phyloP scores from a whole-genome alignment of 2,888 invertebrate genomes.

The Marasmarcha lunaedactyla region DNA sequence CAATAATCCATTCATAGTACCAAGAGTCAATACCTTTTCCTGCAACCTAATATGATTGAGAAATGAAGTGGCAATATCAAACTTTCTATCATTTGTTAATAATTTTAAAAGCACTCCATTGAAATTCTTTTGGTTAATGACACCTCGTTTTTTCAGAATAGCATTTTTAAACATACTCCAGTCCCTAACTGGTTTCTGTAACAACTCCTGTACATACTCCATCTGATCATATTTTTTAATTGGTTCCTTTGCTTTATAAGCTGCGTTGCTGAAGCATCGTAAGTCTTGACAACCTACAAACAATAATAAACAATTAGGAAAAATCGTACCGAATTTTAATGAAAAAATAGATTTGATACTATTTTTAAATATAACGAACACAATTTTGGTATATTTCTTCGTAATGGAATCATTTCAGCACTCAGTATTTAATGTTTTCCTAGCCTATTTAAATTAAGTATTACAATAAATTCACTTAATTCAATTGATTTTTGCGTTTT shows the following conservation, averaged over 20 bases:
- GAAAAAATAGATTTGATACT: too few relatives aligned
- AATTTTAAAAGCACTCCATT: conserved; percentile 72
- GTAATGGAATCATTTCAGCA: too few relatives aligned
- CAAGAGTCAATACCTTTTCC: conserved; percentile 64
- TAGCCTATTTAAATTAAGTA: too few relatives aligned
- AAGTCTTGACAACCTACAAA: too few relatives aligned
- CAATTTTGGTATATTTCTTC: too few relatives aligned
- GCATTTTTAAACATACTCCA: conserved; percentile 52
- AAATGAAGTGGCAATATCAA: conserved; percentile 68
- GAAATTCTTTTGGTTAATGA: conserved; percentile 59
- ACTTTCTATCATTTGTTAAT: conserved; percentile 48
- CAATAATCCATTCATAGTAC: conserved; percentile 70
- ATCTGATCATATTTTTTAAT: conserved; percentile 25
- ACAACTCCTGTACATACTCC: conserved; percentile 31
- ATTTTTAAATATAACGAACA: too few relatives aligned
- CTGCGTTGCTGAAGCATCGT: background rate
- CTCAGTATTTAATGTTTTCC: too few relatives aligned
- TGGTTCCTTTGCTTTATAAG: background rate
- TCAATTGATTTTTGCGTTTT: too few relatives aligned
- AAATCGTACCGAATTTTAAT: too few relatives aligned
- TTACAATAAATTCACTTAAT: too few relatives aligned
- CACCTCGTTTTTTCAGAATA: conserved; percentile 39
- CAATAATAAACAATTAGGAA: too few relatives aligned
- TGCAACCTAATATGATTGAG: conserved; percentile 61
- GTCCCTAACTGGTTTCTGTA: conserved; percentile 26